Base-by-base conservation (phyloP, 1,140 invertebrate species). In the Pseudobourletiella spinata region DNA sequence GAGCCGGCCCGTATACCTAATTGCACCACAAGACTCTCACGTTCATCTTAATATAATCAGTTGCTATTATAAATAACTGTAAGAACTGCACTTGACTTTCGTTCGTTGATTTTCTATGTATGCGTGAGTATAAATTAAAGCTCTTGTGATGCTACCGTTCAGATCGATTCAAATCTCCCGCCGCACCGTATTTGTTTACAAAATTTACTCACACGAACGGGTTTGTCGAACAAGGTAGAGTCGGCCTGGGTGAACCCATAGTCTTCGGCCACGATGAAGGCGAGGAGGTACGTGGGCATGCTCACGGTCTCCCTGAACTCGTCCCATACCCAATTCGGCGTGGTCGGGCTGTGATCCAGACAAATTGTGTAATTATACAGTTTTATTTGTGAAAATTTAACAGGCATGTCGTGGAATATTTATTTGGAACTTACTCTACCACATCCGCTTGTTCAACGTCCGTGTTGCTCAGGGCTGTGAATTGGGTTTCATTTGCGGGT, bases 1-100 rank as follows among this genome's bases (percentile, higher is more conserved):
- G 74, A 0, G 89, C 84, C 42, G 94, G 89, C 16, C 85, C 77
- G 3, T 92, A 80, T 1, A 89, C 89, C 68, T 89, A n/a, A n/a
- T n/a, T n/a, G n/a, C n/a, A n/a, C n/a, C n/a, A n/a, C n/a, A n/a
- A n/a, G n/a, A n/a, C n/a, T n/a, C n/a, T n/a, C n/a, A n/a, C n/a
- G n/a, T n/a, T n/a, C n/a, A n/a, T n/a, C n/a, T n/a, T n/a, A n/a
- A n/a, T n/a, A n/a, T n/a, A n/a, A n/a, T n/a, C n/a, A n/a, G n/a
- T n/a, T n/a, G n/a, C n/a, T n/a, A n/a, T n/a, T n/a, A n/a, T n/a
- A n/a, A n/a, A n/a, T n/a, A n/a, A n/a, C n/a, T n/a, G n/a, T n/a
- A n/a, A n/a, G n/a, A n/a, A n/a, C n/a, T n/a, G n/a, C n/a, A n/a
- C n/a, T n/a, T n/a, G n/a, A n/a, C n/a, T n/a, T n/a, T n/a, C n/a